phyloP scores from a whole-genome alignment of 2,888 invertebrate genomes.

The Margaritifera margaritifera region DNA sequence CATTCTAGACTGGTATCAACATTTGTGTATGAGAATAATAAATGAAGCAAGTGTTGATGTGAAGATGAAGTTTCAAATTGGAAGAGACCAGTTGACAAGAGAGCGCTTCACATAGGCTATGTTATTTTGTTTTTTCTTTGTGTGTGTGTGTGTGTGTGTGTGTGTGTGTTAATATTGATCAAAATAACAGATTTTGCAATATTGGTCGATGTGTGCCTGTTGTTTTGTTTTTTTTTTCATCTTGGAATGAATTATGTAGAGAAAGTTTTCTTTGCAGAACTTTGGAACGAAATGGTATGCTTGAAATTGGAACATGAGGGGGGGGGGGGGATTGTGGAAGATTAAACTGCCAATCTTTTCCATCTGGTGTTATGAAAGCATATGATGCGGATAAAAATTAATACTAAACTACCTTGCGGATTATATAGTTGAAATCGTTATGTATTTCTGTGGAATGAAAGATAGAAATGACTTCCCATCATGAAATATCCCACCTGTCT shows the following conservation, averaged over 20 bases:
- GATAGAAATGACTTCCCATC: not conserved
- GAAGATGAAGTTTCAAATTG: no score
- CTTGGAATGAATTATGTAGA: slow-evolving; percentile 9
- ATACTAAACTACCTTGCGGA: not conserved
- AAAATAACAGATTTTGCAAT: not conserved
- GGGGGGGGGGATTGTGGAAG: slow-evolving; percentile 10
- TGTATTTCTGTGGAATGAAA: slow-evolving; percentile 7
- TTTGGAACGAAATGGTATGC: slow-evolving; percentile 7
- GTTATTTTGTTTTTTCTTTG: not conserved
- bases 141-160: no score
- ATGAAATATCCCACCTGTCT: slow-evolving; percentile 1
- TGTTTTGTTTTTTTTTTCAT: slow-evolving; percentile 13
- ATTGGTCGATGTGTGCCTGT: slow-evolving; percentile 1
- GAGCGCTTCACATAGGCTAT: slow-evolving; percentile 1
- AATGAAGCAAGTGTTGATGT: no score
- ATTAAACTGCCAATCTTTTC: slow-evolving; percentile 1
- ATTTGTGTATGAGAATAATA: no score
- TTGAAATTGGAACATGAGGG: slow-evolving; percentile 9
- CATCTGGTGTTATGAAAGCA: slow-evolving; percentile 3
- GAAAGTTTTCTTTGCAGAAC: slow-evolving; percentile 1
- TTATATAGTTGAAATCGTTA: not conserved
- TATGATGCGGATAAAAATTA: slow-evolving; percentile 13
- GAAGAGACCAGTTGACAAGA: no score
- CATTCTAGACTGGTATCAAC: no score
- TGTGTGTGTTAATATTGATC: no score